phyloP scores from a whole-genome alignment of 2,888 invertebrate species.

The Cryptus armator region DNA sequence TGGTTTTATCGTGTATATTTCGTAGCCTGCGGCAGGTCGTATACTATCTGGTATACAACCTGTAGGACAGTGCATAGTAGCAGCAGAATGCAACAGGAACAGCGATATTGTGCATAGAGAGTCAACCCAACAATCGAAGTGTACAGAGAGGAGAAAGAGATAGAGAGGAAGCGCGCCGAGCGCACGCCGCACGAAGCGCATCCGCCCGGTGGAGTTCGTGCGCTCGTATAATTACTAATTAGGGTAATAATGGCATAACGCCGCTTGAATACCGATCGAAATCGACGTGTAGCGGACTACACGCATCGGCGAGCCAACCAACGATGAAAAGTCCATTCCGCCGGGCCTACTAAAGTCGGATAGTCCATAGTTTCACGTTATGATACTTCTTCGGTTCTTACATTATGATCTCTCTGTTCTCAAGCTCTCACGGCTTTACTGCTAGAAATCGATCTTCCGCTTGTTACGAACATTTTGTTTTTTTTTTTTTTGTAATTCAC shows the following conservation, averaged over 20 bases:
- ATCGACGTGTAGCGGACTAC: constrained; percentile 70
- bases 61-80: constrained; percentile 18
- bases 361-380: constrained; percentile 15
- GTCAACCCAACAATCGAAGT: constrained; percentile 52
- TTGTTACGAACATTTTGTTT: background rate
- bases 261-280: constrained; percentile 65
- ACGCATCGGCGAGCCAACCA: constrained; percentile 72
- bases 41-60: constrained; percentile 27
- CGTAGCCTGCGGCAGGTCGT: constrained; percentile 38
- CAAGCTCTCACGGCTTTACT: background rate
- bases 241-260: constrained; percentile 74
- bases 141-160: constrained; percentile 20
- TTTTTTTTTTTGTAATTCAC: background rate
- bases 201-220: constrained; percentile 60
- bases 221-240: constrained; percentile 74
- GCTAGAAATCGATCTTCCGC: constrained; percentile 12
- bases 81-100: constrained; percentile 21
- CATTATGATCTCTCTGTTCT: constrained; percentile 7
- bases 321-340: constrained; percentile 43
- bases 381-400: background rate
- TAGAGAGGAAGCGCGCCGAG: constrained; percentile 16
- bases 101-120: constrained; percentile 29
- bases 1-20: constrained; percentile 57
- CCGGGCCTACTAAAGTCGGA: background rate
- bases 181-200: constrained; percentile 41